A percentile compares a stretch with the other conserved stretches of the same genome.
These are phyloP conservation scores for Platycnemis pennipes DNA, from an alignment of 2,888 invertebrate species.

Conservation along the genomic window DNA sequence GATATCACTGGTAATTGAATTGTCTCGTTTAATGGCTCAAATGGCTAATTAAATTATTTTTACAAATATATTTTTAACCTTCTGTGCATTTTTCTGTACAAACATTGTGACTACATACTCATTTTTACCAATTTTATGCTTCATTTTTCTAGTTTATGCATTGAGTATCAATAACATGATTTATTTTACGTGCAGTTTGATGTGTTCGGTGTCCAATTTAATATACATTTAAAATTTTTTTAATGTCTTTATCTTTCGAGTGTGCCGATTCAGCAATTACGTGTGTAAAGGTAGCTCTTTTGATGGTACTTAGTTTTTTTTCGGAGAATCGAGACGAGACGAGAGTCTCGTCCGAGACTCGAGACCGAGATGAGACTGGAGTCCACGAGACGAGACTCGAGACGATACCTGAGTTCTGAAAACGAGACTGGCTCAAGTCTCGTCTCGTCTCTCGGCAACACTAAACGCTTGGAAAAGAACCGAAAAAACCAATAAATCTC, in stretches of 20 bases:
- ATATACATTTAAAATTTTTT: not conserved
- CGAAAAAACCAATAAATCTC: too few relatives aligned
- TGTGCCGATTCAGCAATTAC: not conserved
- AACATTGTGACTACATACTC: not conserved
- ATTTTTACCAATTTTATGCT: not conserved
- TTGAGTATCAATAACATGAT: not conserved
- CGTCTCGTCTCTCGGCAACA: conserved; percentile 1
- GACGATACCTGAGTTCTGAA: not conserved
- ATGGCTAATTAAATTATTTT: too few relatives aligned
- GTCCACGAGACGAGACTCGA: not conserved
- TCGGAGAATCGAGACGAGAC: not conserved
- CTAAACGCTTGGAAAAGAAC: too few relatives aligned
- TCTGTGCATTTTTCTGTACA: not conserved
- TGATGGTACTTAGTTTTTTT: not conserved
- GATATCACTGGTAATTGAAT: too few relatives aligned
- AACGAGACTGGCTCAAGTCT: not conserved
- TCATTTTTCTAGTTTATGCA: not conserved
- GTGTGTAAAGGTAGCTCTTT: not conserved
- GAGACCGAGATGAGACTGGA: not conserved
- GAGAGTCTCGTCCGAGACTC: not conserved
- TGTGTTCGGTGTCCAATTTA: not conserved
- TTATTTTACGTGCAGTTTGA: not conserved
- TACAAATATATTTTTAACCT: not conserved
- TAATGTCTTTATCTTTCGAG: not conserved
- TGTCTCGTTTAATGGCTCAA: too few relatives aligned